Evolutionary conservation across 2,888 invertebrate species (phyloP).

Genomic region (Marasmarcha lunaedactyla): DNA sequence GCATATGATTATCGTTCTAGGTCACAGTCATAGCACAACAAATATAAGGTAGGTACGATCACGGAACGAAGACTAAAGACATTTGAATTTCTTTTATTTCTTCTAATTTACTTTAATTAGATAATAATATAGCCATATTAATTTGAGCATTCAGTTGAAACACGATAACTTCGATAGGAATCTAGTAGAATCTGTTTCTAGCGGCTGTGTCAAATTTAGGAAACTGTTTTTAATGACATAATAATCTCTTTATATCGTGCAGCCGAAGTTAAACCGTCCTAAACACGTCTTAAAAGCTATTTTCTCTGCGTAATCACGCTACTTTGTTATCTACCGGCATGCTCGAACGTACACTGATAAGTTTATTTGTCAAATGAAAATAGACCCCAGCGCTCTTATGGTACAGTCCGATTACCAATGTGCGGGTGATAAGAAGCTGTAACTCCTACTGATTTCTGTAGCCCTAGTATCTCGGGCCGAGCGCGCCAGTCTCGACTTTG

Average conservation of each 20-base stretch:
- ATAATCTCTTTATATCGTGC: conserved; percentile 13
- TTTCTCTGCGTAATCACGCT: conserved; percentile 21
- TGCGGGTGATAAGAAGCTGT: conserved; percentile 1
- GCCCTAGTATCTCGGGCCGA: conserved; percentile 63
- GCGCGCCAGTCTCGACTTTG: conserved; percentile 67
- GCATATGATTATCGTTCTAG: no score
- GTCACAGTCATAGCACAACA: no score
- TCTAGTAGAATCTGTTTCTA: conserved; percentile 23
- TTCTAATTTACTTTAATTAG: no score
- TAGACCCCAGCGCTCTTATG: conserved; percentile 11
- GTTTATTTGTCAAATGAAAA: conserved; percentile 16
- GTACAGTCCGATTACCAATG: conserved; percentile 23
- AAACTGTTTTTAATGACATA: conserved; percentile 44
- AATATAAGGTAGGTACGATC: no score
- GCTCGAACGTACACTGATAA: conserved; percentile 33
- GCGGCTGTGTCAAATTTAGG: conserved; percentile 47
- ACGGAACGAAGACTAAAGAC: no score
- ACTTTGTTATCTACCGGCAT: conserved; percentile 48
- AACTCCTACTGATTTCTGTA: conserved; percentile 63
- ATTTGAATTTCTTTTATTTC: no score
- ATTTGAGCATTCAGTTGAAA: no score
- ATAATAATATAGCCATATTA: no score
- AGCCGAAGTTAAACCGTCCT: conserved; percentile 18
- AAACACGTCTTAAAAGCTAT: conserved; percentile 20
- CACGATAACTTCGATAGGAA: no score